A percentile compares a stretch with the other conserved stretches of the same genome.
These are phyloP conservation scores for Progne subis DNA, from an alignment of 2,113 vertebrate genomes.

Conservation along the genomic window DNA sequence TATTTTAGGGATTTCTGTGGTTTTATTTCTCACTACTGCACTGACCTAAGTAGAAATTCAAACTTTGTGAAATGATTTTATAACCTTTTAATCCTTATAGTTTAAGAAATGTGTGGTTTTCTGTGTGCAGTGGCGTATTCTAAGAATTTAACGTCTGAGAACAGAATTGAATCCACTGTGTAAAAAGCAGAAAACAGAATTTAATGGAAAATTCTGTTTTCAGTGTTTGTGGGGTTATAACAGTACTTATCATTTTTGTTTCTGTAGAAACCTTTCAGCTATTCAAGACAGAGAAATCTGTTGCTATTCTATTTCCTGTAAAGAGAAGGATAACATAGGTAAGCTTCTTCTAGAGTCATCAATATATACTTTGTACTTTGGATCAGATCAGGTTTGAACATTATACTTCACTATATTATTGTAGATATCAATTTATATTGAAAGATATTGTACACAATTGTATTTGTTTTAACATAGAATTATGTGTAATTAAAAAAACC, in stretches of 20 bases:
- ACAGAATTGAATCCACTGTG: not conserved
- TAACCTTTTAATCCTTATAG: not conserved
- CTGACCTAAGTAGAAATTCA: not conserved
- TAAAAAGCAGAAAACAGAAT: not conserved
- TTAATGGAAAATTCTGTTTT: not conserved
- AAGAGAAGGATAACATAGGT: conserved; percentile 87
- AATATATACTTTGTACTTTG: not conserved
- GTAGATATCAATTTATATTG: not conserved
- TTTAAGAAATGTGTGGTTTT: not conserved
- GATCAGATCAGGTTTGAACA: not conserved
- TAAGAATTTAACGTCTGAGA: not conserved
- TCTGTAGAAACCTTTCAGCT: conserved; percentile 81
- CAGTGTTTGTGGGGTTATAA: not conserved
- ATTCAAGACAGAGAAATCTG: conserved; percentile 86
- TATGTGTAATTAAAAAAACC: not conserved
- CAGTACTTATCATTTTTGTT: not conserved
- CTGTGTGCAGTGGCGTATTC: not conserved
- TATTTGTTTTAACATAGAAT: not conserved
- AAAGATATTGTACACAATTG: not conserved
- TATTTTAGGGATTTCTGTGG: not conserved
- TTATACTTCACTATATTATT: not conserved
- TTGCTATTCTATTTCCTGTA: conserved; percentile 87
- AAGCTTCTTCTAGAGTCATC: conserved; percentile 38
- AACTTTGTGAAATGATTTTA: not conserved
- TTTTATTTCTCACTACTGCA: not conserved